Base-by-base conservation (phyloP, 2,888 invertebrate genomes). In the Thelaira solivaga region DNA sequence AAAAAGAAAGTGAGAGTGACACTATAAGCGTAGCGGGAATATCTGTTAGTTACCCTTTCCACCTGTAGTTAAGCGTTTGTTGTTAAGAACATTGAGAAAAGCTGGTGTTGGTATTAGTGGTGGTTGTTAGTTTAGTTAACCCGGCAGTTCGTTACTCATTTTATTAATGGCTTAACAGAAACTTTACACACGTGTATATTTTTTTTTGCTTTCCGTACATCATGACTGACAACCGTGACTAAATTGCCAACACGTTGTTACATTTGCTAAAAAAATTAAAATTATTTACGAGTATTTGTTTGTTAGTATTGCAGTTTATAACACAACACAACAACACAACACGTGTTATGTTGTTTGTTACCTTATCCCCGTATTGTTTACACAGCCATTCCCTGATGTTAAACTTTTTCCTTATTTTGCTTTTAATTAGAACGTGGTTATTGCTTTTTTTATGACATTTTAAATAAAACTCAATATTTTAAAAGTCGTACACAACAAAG, bases 281-380 rank as follows among this genome's bases (percentile, higher is more conserved):
- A n/a, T n/a, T n/a, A n/a, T n/a, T n/a, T n/a, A n/a, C n/a, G n/a
- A n/a, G n/a, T n/a, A n/a, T n/a, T n/a, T n/a, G n/a, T 53, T 36
- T 61, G 49, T 16, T 26, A 72, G 49, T 43, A 57, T 67, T 72
- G 67, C 72, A 72, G 62, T 65, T 71, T 43, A n/a, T n/a, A n/a
- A n/a, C n/a, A n/a, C n/a, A n/a, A n/a, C n/a, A n/a, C n/a, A n/a
- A n/a, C n/a, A n/a, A n/a, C n/a, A n/a, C 29, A 73, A 61, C 76
- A 80, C 76, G 80, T 80, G 75, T 67, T n/a, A 6, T 26, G 36
- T 36, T 80, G 64, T 73, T 64, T 72, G 39, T 47, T 55, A 18
- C 16, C 71, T 13, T 22, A 8, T n/a, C n/a, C 10, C 4, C 13
- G 22, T 31, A 39, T 16, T 75, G 47, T 55, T 49, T 31, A 34